These are phyloP conservation scores for Hypocryptadius cinnamomeus DNA, from an alignment of 2,113 vertebrate genomes.

Conservation along the genomic window DNA sequence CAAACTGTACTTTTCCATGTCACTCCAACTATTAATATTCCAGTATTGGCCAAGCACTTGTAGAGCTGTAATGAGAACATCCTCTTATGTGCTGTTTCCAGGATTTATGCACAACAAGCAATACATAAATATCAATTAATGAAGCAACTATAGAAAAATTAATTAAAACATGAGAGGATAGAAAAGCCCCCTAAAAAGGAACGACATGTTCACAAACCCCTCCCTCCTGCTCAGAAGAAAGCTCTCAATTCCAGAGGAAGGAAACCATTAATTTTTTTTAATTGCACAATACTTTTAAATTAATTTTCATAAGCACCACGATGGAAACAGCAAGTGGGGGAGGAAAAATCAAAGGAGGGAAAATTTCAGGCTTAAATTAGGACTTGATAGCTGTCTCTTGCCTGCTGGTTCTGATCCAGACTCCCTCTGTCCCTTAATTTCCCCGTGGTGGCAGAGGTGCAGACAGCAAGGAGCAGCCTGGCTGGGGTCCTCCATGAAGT, in stretches of 20 bases:
- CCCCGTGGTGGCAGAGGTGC: not conserved
- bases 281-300: slow-evolving; percentile 39
- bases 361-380: slow-evolving; percentile 2
- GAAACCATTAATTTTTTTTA: slow-evolving; percentile 44
- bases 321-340: not conserved
- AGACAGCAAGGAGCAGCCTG: not conserved
- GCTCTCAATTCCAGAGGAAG: slow-evolving; percentile 21
- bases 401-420: not conserved
- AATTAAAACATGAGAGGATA: slow-evolving; percentile 60
- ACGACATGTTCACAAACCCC: not conserved
- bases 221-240: slow-evolving; percentile 18
- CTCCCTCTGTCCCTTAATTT: not conserved
- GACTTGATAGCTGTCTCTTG: not conserved
- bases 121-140: slow-evolving; percentile 69
- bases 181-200: slow-evolving; percentile 15
- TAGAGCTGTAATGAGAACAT: slow-evolving; percentile 48
- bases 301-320: slow-evolving; percentile 19
- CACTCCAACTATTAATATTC: slow-evolving; percentile 40
- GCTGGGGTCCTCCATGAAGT: not conserved
- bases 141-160: slow-evolving; percentile 56
- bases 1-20: not conserved
- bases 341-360: not conserved
- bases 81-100: slow-evolving; percentile 24
- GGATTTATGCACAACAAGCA: slow-evolving; percentile 61
- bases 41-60: slow-evolving; percentile 34